These are phyloP conservation scores for Campoplex nolae DNA, from an alignment of 2,888 invertebrate species.

Conservation along the genomic window DNA sequence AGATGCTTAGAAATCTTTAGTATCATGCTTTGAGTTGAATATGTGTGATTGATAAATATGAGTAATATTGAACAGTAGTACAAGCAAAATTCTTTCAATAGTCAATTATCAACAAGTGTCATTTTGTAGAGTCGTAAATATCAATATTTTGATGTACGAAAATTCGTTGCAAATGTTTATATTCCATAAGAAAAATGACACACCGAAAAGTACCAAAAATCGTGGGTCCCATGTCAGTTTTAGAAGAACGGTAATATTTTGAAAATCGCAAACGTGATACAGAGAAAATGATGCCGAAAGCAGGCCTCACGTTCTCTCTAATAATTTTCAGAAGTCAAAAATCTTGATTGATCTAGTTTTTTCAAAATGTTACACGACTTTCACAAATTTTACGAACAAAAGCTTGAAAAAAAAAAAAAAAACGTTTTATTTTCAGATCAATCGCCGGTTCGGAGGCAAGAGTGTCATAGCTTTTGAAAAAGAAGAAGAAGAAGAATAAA, in stretches of 20 bases:
- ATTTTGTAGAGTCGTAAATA: too few relatives aligned
- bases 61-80: too few relatives aligned
- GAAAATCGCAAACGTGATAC: background rate
- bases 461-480: background rate
- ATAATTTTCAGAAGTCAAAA: background rate
- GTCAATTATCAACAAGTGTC: conserved; percentile 4
- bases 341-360: background rate
- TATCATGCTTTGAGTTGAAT: too few relatives aligned
- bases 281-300: background rate
- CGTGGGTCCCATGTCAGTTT: background rate
- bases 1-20: background rate
- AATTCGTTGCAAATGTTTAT: background rate
- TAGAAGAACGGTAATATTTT: background rate
- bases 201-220: background rate
- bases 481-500: background rate
- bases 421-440: conserved; percentile 33
- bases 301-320: background rate
- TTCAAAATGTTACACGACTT: background rate
- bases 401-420: background rate
- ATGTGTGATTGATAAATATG: too few relatives aligned
- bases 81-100: background rate
- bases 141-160: background rate
- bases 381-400: background rate
- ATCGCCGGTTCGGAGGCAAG: conserved; percentile 9
- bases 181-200: background rate